Base-by-base conservation (phyloP, 2,888 invertebrate genomes). In the Acholoe squamosa region DNA sequence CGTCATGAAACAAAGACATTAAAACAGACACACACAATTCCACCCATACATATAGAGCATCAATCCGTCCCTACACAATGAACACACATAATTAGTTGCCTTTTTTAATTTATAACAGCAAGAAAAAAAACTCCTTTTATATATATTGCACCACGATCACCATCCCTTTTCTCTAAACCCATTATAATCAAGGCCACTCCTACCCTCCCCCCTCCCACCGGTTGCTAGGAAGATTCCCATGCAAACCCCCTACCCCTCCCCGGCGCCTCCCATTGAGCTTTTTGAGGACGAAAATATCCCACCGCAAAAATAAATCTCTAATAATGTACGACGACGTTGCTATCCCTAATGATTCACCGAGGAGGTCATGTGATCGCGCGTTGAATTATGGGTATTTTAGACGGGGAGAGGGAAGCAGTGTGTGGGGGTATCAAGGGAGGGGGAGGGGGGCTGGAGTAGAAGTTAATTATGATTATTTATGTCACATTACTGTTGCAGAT, bases 391-490 rank as follows among this genome's bases (percentile, higher is more conserved):
- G 31, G 71, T 71, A 71, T 71, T 71, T 71, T 71, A 71, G 71
- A 71, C 71, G 31, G 28, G 71, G 71, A 28, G 25, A 28, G 71
- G 71, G 43, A 67, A 14, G 67, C n/a, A 14, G 67, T n/a, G 67
- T 67, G n/a, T n/a, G 67, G 3, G n/a, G 67, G 67, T 67, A 28
- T 67, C 25, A 14, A 12, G 67, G 84, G n/a, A n/a, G 77, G 31
- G 77, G 77, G 77, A n/a, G 31, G 31, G 25, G 34, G n/a, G n/a
- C n/a, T n/a, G n/a, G n/a, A n/a, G n/a, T n/a, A n/a, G 43, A 43
- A 71, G 71, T 71, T 71, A 71, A 71, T 71, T 71, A 71, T 71
- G 71, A 71, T 71, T 71, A 71, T 71, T 71, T 71, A 71, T 71
- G 71, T 71, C 71, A 71, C 71, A 71, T 71, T 71, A 71, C 71